phyloP scores from a whole-genome alignment of 2,113 vertebrate species.

The Nerophis lumbriciformis region DNA sequence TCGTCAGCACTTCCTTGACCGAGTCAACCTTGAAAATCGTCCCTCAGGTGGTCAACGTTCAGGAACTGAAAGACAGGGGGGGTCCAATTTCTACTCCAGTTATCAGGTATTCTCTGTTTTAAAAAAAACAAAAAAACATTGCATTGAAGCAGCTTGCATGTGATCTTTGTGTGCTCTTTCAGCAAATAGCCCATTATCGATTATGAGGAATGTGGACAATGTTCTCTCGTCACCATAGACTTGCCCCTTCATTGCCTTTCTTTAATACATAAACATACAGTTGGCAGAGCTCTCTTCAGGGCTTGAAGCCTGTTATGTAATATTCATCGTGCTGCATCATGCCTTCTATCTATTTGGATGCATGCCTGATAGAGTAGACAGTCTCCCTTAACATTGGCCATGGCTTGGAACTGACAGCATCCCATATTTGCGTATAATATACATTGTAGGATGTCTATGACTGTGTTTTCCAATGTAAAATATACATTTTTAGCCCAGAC shows the following conservation, averaged over 20 bases:
- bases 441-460: no score
- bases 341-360: neutral
- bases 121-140: neutral
- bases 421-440: no score
- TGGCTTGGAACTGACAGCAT: no score
- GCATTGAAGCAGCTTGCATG: neutral
- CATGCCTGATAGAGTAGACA: neutral
- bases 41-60: constrained; percentile 87
- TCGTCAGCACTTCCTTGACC: constrained; percentile 73
- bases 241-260: no score
- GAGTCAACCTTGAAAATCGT: constrained; percentile 88
- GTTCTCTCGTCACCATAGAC: no score
- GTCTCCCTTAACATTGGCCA: no score
- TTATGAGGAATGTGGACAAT: no score
- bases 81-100: constrained; percentile 60
- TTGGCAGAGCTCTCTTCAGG: no score
- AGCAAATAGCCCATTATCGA: neutral
- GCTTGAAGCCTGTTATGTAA: neutral
- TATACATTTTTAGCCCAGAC: neutral
- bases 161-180: neutral
- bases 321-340: neutral
- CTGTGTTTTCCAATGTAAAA: constrained; percentile 6
- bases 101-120: constrained; percentile 68
- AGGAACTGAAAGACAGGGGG: constrained; percentile 78
- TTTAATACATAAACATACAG: no score